Conservation (phyloP, 1,140 invertebrate species). For the Anadara kagoshimensis region DNA sequence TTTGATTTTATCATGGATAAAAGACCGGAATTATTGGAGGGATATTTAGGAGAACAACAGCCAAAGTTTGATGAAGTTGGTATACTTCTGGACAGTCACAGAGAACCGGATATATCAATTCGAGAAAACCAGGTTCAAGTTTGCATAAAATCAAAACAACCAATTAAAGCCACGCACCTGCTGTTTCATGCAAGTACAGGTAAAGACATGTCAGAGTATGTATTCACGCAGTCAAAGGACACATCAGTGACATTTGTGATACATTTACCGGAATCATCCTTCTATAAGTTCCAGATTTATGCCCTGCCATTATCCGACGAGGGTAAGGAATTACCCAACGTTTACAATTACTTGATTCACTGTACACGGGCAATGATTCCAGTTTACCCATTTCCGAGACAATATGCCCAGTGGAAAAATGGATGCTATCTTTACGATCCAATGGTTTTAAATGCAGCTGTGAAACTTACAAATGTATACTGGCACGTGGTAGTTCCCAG, state of each 20-base stretch:
- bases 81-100: conserved; percentile 46
- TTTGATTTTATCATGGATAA: background rate
- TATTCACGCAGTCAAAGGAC: conserved; percentile 59
- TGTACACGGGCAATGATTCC: conserved; percentile 35
- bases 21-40: conserved; percentile 60
- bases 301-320: conserved; percentile 55
- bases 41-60: conserved; percentile 64
- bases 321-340: conserved; percentile 65
- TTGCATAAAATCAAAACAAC: conserved; percentile 47
- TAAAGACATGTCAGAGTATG: conserved; percentile 53
- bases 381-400: conserved; percentile 63
- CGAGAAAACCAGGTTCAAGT: conserved; percentile 46
- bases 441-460: conserved; percentile 50
- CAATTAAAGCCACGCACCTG: conserved; percentile 59
- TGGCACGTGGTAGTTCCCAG: conserved; percentile 61
- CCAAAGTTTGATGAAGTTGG: conserved; percentile 56
- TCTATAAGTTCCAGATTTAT: conserved; percentile 70
- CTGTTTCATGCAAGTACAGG: conserved; percentile 48
- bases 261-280: conserved; percentile 57
- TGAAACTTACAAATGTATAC: conserved; percentile 43
- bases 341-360: conserved; percentile 70
- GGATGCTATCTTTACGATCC: conserved; percentile 70
- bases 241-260: conserved; percentile 47
- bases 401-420: conserved; percentile 72
- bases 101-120: conserved; percentile 42